These are phyloP conservation scores for Drosophila lacicola DNA, from an alignment of 2,888 invertebrate genomes.

Conservation along the genomic window DNA sequence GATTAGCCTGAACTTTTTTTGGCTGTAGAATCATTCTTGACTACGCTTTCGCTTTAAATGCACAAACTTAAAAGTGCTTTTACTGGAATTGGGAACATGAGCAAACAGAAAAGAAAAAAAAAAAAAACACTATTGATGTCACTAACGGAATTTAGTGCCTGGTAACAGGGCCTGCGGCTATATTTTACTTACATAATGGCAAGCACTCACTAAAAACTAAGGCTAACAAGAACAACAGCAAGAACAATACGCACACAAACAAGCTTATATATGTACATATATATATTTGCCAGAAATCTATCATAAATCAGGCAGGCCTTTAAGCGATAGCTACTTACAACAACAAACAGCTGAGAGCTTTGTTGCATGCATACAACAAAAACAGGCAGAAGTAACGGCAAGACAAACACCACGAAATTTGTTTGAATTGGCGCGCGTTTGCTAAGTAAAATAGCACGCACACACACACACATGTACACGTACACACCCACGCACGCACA, in stretches of 20 bases:
- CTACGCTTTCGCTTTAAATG: no score
- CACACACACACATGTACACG: neutral
- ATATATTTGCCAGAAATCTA: constrained; percentile 21
- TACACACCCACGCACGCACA: constrained; percentile 10
- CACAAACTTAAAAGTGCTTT: neutral
- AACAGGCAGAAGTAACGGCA: constrained; percentile 22
- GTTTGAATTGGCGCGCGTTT: constrained; percentile 49
- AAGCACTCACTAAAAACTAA: constrained; percentile 25
- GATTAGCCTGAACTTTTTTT: no score
- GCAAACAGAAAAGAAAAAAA: neutral
- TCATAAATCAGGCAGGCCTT: constrained; percentile 34
- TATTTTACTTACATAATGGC: constrained; percentile 51
- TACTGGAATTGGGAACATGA: constrained; percentile 13
- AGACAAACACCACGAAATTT: constrained; percentile 26
- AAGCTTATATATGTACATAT: neutral
- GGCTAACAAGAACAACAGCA: constrained; percentile 14
- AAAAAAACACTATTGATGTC: constrained; percentile 41
- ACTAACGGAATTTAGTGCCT: constrained; percentile 33
- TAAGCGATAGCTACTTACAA: constrained; percentile 8
- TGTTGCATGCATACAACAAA: constrained; percentile 56
- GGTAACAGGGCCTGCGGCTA: constrained; percentile 40
- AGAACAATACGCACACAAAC: constrained; percentile 15
- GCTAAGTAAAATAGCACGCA: constrained; percentile 14
- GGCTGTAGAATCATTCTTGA: no score
- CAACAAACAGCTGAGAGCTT: constrained; percentile 28